These are phyloP conservation scores for Genyomyrus donnyi DNA, from an alignment of 2,113 vertebrate species.

Conservation along the genomic window DNA sequence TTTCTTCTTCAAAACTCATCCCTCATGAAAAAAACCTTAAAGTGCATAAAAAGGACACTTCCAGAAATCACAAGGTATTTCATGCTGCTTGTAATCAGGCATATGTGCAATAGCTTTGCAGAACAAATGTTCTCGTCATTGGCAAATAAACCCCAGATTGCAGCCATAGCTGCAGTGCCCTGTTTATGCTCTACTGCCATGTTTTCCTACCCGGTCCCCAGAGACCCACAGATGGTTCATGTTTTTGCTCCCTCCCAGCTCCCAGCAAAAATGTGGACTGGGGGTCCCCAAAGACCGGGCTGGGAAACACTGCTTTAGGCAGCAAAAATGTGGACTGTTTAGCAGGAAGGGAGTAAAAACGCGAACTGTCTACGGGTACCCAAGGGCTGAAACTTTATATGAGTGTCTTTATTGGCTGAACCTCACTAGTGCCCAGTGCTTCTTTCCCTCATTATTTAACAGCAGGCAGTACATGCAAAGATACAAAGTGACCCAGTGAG, in stretches of 20 bases:
- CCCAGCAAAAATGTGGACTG: not conserved
- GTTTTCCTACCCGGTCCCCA: not conserved
- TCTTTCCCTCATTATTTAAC: not conserved
- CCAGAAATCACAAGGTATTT: slow-evolving; percentile 86
- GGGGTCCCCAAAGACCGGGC: not conserved
- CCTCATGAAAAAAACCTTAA: slow-evolving; percentile 95
- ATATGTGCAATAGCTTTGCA: not conserved
- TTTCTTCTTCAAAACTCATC: slow-evolving; percentile 96
- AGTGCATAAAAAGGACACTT: slow-evolving; percentile 82
- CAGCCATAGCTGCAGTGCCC: not conserved
- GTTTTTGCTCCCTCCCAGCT: not conserved
- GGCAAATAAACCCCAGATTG: not conserved
- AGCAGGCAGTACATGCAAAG: not conserved
- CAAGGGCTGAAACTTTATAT: not conserved
- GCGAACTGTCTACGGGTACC: not conserved
- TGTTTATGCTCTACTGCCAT: not conserved
- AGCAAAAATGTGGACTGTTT: not conserved
- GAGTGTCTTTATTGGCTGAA: not conserved
- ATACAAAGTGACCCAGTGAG: not conserved
- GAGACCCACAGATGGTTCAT: not conserved
- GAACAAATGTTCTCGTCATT: not conserved
- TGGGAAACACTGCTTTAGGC: not conserved
- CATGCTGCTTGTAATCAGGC: not conserved
- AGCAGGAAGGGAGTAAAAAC: not conserved
- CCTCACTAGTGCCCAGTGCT: not conserved